phyloP scores from a whole-genome alignment of 2,888 invertebrate genomes.

The Rhopalosiphum nymphaeae region DNA sequence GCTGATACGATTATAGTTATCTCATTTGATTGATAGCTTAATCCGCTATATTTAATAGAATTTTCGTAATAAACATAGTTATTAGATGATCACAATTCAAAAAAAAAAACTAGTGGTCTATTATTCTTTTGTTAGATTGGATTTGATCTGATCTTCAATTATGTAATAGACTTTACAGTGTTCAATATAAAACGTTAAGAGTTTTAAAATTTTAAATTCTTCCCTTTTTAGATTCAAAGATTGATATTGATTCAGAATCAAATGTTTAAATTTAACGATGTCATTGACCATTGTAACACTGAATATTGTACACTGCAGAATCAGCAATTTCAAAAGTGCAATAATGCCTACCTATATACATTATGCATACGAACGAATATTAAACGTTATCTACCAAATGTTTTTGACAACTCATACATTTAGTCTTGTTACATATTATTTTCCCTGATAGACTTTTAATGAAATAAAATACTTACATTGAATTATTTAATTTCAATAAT shows the following conservation, averaged over 20 bases:
- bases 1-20: background rate
- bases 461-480: background rate
- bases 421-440: background rate
- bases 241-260: slow-evolving; percentile 16
- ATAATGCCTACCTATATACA: background rate
- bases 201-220: background rate
- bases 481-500: background rate
- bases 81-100: background rate
- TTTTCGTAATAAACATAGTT: background rate
- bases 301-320: background rate
- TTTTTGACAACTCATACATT: background rate
- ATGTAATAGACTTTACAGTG: background rate
- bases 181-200: background rate
- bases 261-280: slow-evolving; percentile 13
- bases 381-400: background rate
- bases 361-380: background rate
- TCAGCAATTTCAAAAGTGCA: background rate
- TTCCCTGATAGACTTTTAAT: background rate
- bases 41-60: background rate
- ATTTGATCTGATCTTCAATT: background rate
- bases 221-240: background rate
- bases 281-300: slow-evolving; percentile 2
- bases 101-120: background rate
- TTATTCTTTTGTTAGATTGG: background rate
- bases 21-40: background rate